Evolutionary conservation across 1,140 invertebrate species (phyloP), one percentile per base, ranked within the genome.

Genomic region (Zaprionus kolodkinae): DNA sequence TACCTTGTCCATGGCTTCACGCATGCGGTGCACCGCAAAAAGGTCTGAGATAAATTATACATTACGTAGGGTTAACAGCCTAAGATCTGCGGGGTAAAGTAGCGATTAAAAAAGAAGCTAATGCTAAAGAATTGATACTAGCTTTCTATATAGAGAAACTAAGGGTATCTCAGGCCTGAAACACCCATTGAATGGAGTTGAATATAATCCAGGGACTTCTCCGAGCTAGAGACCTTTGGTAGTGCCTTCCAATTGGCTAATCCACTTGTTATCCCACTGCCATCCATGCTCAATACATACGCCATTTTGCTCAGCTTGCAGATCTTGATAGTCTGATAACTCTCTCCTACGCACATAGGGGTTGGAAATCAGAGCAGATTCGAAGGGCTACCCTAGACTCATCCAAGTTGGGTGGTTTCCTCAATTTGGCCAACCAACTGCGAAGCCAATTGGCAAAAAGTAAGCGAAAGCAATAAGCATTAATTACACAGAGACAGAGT

Each of bases 381-480:
- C 21, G 48, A n/a, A 40, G n/a, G 48, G 35, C 27, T 2, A 6
- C 27, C 21, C 21, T 64, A 7, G 61, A 27, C 17, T 45, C 36
- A 36, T 50, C 50, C 13, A 57, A 72, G 17, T 61, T 43, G 48
- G 27, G 60, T 50, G 30, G 50, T 54, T 54, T 59, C 33, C 33
- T 38, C 30, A n/a, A 59, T 68, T 69, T 70, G 52, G 40, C 59
- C 64, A 73, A 60, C 64, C 64, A 68, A 68, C 60, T 36, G 17
- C 65, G 36, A 69, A 62, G 25, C 52, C 50, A 40, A 74, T 74
- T 74, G 40, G 66, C 66, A 15, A 62, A 60, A 64, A 27, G 33
- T 40, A 70, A 36, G 52, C 50, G 27, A 62, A 75, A n/a, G 72
- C 72, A 74, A 69, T 68, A 64, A 75, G 68, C 72, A 75, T 71